Percentiles rank a stretch among this genome's conserved stretches.
Conservation (phyloP, 2,113 vertebrate genomes). For the Anolis sagrei region DNA sequence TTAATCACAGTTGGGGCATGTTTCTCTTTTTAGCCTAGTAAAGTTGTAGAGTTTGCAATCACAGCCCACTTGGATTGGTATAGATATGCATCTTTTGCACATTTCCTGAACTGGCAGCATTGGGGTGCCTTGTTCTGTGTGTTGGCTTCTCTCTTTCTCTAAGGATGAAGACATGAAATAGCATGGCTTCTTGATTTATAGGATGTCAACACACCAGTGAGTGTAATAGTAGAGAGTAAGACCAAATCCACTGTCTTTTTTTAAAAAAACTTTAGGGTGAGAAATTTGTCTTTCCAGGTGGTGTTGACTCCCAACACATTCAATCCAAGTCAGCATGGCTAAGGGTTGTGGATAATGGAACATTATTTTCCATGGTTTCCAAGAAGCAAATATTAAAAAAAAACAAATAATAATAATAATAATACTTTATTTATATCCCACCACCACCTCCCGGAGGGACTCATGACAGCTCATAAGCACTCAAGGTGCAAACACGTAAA, state of each 20-base stretch:
- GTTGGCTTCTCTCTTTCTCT: slow-evolving; percentile 31
- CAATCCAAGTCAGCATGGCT: too few relatives aligned
- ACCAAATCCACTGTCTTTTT: slow-evolving; percentile 52
- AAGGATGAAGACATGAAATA: slow-evolving; percentile 37
- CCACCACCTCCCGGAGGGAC: too few relatives aligned
- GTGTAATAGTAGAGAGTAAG: slow-evolving; percentile 51
- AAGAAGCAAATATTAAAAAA: too few relatives aligned
- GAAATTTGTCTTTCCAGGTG: not conserved
- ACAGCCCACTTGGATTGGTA: slow-evolving; percentile 23
- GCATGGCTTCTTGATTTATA: slow-evolving; percentile 56
- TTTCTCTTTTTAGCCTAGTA: slow-evolving; percentile 30
- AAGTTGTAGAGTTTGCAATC: slow-evolving; percentile 40
- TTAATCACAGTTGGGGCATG: slow-evolving; percentile 26
- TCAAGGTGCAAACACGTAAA: too few relatives aligned
- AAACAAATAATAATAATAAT: too few relatives aligned
- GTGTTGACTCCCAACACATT: not conserved
- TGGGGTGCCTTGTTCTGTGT: slow-evolving; percentile 38
- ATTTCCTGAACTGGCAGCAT: slow-evolving; percentile 42
- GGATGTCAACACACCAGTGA: slow-evolving; percentile 52
- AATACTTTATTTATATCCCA: too few relatives aligned
- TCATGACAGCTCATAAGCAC: too few relatives aligned
- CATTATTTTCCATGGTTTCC: not conserved
- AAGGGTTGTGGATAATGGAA: not conserved
- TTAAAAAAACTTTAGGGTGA: not conserved
- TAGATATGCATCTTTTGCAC: slow-evolving; percentile 34